Base-by-base conservation (phyloP, 2,888 invertebrate genomes). In the Rhyacophila evoluta region DNA sequence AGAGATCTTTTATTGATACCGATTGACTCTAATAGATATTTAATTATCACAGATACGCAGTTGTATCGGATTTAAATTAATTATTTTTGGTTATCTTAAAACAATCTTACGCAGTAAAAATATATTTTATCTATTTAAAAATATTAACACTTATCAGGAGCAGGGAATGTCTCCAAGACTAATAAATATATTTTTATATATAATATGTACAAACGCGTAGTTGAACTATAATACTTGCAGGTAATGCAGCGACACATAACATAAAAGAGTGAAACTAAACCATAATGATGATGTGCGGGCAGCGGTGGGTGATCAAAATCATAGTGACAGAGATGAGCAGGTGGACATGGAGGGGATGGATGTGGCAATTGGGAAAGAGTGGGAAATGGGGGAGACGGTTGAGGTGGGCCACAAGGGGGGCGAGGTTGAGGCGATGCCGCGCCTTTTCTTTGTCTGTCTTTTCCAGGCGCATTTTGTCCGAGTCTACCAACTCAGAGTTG, bases 281-380 rank as follows among this genome's bases (percentile, higher is more conserved):
- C 85, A 92, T 91, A 87, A 92, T 89, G 84, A 92, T 88, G 84
- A 92, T 92, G 84, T 92, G 92, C 82, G 92, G 93, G 85, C 92
- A 93, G 87, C 92, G 91, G 87, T 92, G 92, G 82, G 92, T 92
- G 85, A 93, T 90, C 72, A 93, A 89, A 85, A 93, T 89, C 89
- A 92, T 90, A 81, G 92, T 92, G 84, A 92, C 90, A 80, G 92
- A 93, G 84, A 93, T 91, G 84, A 93, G 90, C 82, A 93, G 85
- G 87, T 93, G 93, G 81, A 93, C 86, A 85, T 93, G 93, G 85
- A 93, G 90, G 82, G 92, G 92, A 84, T 92, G 92, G 86, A 92
- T 90, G 85, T 92, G 91, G 87, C 92, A 92, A 79, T 55, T 68
- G 71, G 76, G 80, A 12, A 80, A 75, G 79, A 77, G 77, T 79